A percentile compares a stretch with the other conserved stretches of the same genome.
Conservation (phyloP, 2,113 vertebrate species). For the Prinia subflava region DNA sequence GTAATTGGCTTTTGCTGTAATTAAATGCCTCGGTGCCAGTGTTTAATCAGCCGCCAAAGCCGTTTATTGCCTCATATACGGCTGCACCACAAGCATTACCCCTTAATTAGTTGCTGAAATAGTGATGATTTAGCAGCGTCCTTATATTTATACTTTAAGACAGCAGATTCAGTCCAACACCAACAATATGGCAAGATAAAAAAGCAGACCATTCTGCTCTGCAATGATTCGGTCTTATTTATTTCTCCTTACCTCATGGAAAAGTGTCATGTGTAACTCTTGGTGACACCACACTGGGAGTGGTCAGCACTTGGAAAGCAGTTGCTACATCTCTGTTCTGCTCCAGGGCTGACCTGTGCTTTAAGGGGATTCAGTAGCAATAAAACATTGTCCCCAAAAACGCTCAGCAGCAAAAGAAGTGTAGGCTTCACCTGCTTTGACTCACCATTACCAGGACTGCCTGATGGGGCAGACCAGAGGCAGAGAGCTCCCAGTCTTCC, state of each 20-base stretch:
- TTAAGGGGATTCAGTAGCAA: background rate
- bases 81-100: constrained; percentile 59
- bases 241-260: constrained; percentile 4
- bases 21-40: constrained; percentile 56
- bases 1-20: constrained; percentile 61
- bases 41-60: constrained; percentile 69
- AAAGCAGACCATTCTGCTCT: constrained; percentile 31
- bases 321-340: background rate
- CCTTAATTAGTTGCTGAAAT: constrained; percentile 74
- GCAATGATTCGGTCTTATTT: background rate
- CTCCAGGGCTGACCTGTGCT: background rate
- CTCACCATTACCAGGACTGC: rapidly evolving
- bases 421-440: background rate
- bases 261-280: background rate
- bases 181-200: constrained; percentile 58
- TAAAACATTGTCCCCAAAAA: background rate
- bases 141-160: constrained; percentile 66
- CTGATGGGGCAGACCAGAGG: background rate
- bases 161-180: constrained; percentile 59
- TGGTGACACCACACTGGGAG: background rate
- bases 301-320: background rate
- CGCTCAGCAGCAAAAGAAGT: background rate
- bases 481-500: background rate
- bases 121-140: constrained; percentile 71
- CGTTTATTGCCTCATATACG: constrained; percentile 68